Base-by-base conservation (phyloP, 35 echinoderm and acorn worm genomes). In the Stichopus chloronotus region DNA sequence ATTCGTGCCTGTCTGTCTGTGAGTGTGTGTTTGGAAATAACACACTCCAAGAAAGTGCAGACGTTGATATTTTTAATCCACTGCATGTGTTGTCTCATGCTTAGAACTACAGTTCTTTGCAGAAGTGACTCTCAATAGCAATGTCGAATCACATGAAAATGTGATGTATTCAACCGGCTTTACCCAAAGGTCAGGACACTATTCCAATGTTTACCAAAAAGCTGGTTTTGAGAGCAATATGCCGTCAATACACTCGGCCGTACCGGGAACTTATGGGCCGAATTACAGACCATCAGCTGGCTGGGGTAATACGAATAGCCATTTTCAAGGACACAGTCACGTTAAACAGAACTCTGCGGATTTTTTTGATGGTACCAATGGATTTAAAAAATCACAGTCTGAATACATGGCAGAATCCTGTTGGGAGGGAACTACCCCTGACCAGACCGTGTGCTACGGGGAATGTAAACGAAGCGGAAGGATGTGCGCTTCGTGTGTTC, bases 131-230 rank as follows among this genome's bases (percentile, higher is more conserved):
- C 69, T 74, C 17, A 74, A 74, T 43, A 85, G 82, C 54, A 85
- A 78, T 85, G 54, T 85, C 9, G 52, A 8, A 78, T 22, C 69
- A 91, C 55, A 91, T 91, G 71, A 58, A 77, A 79, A 91, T 91
- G 90, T 91, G 76, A 91, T 91, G 90, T 91, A 91, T 91, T 58
- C 90, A 53, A 56, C 90, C 11, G 76, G 55, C 58, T 91, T 55
- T 91, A 59, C 90, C 21, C 90, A 76, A 53, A 77, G 90, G 59
- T 79, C 90, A 91, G 90, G 76, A 54, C 74, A 79, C 87, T 89
- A 71, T 91, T 55, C 90, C 54, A 78, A 77, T 55, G 56, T 55
- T 79, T 91, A 91, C 57, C 90, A 30, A 13, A 91, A 91, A 56
- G 72, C 90, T 23, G 76, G 56, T 78, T 91, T 23, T 72, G 71